Evolutionary conservation across 2,113 vertebrate species (phyloP).

Genomic region (Gymnorhina tibicen): DNA sequence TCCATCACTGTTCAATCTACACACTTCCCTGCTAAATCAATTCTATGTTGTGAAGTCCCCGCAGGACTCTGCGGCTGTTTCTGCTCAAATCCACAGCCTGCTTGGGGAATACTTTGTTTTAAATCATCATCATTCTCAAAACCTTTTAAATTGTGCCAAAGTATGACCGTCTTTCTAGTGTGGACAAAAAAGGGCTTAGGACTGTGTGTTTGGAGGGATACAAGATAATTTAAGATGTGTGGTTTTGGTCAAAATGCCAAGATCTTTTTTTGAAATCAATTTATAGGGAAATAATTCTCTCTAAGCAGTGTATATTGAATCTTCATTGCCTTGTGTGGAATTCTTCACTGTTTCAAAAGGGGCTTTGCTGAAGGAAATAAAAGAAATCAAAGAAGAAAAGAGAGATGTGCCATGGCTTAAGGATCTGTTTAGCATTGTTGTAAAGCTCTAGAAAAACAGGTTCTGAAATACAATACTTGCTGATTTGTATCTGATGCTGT

Average conservation of each 20-base stretch:
- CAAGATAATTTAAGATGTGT: slow-evolving; percentile 51
- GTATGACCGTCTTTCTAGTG: not conserved
- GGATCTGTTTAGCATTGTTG: not conserved
- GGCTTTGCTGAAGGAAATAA: not conserved
- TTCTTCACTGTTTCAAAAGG: not conserved
- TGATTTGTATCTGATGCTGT: not conserved
- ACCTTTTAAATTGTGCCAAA: slow-evolving; percentile 59
- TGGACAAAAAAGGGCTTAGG: slow-evolving; percentile 47
- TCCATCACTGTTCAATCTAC: slow-evolving; percentile 45
- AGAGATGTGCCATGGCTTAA: not conserved
- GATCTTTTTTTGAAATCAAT: slow-evolving; percentile 36
- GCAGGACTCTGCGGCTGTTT: slow-evolving; percentile 37
- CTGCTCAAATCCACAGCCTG: slow-evolving; percentile 25
- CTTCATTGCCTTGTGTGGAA: slow-evolving; percentile 18
- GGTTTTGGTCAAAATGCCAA: slow-evolving; percentile 48
- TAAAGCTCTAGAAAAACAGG: not conserved
- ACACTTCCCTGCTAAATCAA: slow-evolving; percentile 53
- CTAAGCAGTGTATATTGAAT: not conserved
- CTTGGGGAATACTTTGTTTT: slow-evolving; percentile 51
- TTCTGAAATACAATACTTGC: not conserved
- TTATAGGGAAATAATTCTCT: slow-evolving; percentile 54
- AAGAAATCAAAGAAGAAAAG: not conserved
- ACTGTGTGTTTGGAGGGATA: slow-evolving; percentile 4
- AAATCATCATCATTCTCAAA: slow-evolving; percentile 43
- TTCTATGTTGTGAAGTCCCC: not conserved